Evolutionary conservation across 2,888 invertebrate species (phyloP), one percentile per base, ranked within the genome.

Genomic region (Hesperia comma): DNA sequence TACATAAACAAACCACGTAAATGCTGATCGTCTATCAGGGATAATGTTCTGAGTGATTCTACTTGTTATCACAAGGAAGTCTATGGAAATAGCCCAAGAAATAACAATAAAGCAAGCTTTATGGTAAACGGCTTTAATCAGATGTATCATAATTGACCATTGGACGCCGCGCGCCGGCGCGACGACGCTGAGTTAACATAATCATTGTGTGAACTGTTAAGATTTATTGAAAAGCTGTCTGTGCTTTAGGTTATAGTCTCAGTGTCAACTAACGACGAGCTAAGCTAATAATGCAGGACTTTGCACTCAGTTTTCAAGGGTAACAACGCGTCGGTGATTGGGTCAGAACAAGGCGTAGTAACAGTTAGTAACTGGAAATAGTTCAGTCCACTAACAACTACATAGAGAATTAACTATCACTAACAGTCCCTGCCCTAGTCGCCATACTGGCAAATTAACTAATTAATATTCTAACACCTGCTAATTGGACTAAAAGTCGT

Each of bases 71-170:
- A 19, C 37, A 58, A 66, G 58, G 32, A 60, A 60, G 17, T 43
- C 19, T 55, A 54, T 54, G 19, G 41, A 43, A 54, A 64, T 58
- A 58, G 33, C 46, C 14, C 32, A 12, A 60, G 56, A 46, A 40
- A 57, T 21, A 60, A 60, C 54, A 66, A 53, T 66, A 60, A 19
- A 60, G 26, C 64, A 58, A 32, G 26, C 53, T 40, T 61, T 58
- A 46, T 57, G 63, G 57, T 66, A 66, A 66, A 66, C 43, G n/a
- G 60, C 54, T 60, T 43, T 60, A 66, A 66, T 66, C 60, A 66
- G 66, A 60, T 53, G 66, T 66, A 66, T 60, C 54, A 66, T 66
- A 66, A 66, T 66, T 66, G 66, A 60, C 60, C 53, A 60, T 53
- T 64, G 57, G 58, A 53, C 64, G 64, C 64, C 64, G 57, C 53